Evolutionary conservation across 2,888 invertebrate species (phyloP).

Genomic region (Aproaerema taeniolella): DNA sequence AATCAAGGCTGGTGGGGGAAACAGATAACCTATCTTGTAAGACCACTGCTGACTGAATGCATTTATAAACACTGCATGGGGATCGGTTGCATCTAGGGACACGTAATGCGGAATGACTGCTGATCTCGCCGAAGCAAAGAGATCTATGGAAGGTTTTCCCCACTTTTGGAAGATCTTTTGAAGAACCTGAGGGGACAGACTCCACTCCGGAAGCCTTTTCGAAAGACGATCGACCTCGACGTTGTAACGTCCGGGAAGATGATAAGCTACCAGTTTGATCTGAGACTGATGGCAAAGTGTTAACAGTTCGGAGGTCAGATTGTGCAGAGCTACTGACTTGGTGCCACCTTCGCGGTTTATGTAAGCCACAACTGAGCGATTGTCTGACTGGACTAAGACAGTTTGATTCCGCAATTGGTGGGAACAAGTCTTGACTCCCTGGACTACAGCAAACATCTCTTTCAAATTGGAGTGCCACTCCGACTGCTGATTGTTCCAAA

Average conservation of each 20-base stretch:
- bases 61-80: neutral
- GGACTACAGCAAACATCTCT: neutral
- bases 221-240: neutral
- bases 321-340: neutral
- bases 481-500: neutral
- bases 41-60: neutral
- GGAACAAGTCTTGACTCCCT: neutral
- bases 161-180: neutral
- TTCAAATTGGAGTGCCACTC: neutral
- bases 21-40: neutral
- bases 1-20: neutral
- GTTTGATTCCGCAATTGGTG: neutral
- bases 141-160: neutral
- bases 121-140: neutral
- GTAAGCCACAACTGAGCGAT: conserved; percentile 3
- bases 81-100: neutral
- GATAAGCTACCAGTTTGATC: neutral
- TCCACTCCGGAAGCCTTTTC: neutral
- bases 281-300: neutral
- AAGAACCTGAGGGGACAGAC: neutral
- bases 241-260: neutral
- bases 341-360: neutral
- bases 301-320: conserved; percentile 4
- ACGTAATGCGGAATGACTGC: neutral
- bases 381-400: neutral